A percentile compares a stretch with the other conserved stretches of the same genome.
Evolutionary conservation across 2,888 invertebrate species (phyloP).

Genomic region (Dryomyza anilis): DNA sequence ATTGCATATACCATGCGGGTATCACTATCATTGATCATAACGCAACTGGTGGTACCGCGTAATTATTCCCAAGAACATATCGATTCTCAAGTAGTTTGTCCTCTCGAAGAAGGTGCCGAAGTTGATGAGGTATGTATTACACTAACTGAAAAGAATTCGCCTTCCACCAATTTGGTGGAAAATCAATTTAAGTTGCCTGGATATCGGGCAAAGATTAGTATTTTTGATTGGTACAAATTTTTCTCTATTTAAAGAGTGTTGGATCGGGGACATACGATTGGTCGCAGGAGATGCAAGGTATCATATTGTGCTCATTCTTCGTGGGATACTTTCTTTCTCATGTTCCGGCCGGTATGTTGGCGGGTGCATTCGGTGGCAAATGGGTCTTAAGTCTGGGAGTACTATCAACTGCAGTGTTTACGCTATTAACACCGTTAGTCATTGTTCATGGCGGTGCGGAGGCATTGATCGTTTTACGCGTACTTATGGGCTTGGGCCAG

Average conservation of each 20-base stretch:
- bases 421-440: conserved; percentile 75
- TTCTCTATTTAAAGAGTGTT: neutral
- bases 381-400: conserved; percentile 78
- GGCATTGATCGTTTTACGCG: conserved; percentile 70
- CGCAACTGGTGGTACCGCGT: conserved; percentile 65
- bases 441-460: conserved; percentile 68
- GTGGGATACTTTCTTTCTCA: conserved; percentile 82
- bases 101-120: neutral
- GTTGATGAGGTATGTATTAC: neutral
- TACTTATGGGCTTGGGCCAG: conserved; percentile 80
- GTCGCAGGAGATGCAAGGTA: conserved; percentile 71
- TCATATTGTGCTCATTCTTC: conserved; percentile 78
- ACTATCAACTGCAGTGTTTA: conserved; percentile 76
- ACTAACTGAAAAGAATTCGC: too few species aligned
- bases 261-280: too few species aligned
- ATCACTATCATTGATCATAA: conserved; percentile 70
- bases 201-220: too few species aligned
- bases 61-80: conserved; percentile 5
- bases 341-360: conserved; percentile 77
- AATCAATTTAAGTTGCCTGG: too few species aligned
- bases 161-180: too few species aligned
- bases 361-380: conserved; percentile 81
- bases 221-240: too few species aligned
- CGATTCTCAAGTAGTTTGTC: neutral
- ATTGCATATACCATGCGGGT: conserved; percentile 75